Evolutionary conservation across 2,113 vertebrate species (phyloP).

Genomic region (Cercocebus atys): DNA sequence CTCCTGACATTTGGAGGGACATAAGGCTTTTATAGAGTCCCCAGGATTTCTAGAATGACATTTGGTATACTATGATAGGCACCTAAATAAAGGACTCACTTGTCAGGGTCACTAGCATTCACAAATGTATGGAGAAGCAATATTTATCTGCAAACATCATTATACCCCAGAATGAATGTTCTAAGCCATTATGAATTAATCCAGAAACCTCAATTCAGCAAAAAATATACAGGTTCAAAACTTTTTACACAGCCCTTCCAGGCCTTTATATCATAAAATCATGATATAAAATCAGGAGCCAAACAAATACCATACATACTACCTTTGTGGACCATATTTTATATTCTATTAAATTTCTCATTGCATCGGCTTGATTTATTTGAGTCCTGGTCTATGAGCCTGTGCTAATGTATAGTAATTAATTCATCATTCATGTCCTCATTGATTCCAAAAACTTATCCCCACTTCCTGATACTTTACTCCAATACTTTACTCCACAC

Average conservation of each 20-base stretch:
- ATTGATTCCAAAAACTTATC: constrained; percentile 35
- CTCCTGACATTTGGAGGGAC: neutral
- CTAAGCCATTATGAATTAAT: neutral
- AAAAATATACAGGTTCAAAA: constrained; percentile 6
- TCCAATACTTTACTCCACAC: no score
- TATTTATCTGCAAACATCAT: neutral
- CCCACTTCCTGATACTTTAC: neutral
- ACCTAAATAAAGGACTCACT: neutral
- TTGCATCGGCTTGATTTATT: constrained; percentile 38
- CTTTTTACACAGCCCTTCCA: neutral
- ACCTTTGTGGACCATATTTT: neutral
- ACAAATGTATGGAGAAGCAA: neutral
- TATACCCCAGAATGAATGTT: neutral
- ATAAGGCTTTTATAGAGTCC: neutral
- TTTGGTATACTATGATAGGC: neutral
- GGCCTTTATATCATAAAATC: neutral
- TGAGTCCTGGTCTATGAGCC: neutral
- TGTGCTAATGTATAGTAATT: neutral
- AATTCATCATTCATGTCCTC: neutral
- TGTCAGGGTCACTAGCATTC: neutral
- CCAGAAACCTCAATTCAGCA: neutral
- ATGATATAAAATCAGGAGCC: constrained; percentile 11
- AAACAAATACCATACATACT: neutral
- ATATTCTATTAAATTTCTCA: constrained; percentile 32
- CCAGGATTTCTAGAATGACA: neutral